Conservation (phyloP, 2,797 vertebrate species). For the Cossypha heuglini region DNA sequence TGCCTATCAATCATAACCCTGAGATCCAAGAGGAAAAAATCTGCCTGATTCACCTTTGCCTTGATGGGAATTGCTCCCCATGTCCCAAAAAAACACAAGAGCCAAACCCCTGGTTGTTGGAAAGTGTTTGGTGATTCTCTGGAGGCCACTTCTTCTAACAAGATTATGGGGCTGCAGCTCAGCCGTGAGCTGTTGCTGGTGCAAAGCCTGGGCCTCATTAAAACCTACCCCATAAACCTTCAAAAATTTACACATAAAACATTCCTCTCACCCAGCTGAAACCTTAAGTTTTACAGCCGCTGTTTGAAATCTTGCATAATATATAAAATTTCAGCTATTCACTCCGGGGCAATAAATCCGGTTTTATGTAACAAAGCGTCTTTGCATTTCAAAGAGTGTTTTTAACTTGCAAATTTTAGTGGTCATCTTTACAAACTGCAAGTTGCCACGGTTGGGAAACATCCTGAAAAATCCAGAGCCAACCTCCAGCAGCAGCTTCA, state of each 20-base stretch:
- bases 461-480: not conserved
- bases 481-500: not conserved
- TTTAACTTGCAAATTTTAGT: constrained; percentile 80
- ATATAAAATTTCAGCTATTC: constrained; percentile 78
- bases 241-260: constrained; percentile 82
- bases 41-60: not conserved
- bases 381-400: constrained; percentile 78
- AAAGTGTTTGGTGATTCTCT: constrained; percentile 25
- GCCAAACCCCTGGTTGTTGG: not conserved
- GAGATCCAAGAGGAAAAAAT: not conserved
- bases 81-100: not conserved
- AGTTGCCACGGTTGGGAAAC: constrained; percentile 3
- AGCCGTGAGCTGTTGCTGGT: constrained; percentile 61
- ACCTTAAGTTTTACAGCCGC: constrained; percentile 74
- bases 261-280: constrained; percentile 71
- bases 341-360: constrained; percentile 72
- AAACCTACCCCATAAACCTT: constrained; percentile 78
- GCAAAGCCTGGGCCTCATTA: constrained; percentile 77
- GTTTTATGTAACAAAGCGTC: constrained; percentile 76
- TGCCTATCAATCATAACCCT: too few species aligned
- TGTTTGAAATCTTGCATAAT: constrained; percentile 79
- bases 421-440: constrained; percentile 74
- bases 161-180: constrained; percentile 35
- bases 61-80: not conserved
- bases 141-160: constrained; percentile 53